Conservation (phyloP, 1,140 invertebrate species). For the Cataglyphis hispanica region DNA sequence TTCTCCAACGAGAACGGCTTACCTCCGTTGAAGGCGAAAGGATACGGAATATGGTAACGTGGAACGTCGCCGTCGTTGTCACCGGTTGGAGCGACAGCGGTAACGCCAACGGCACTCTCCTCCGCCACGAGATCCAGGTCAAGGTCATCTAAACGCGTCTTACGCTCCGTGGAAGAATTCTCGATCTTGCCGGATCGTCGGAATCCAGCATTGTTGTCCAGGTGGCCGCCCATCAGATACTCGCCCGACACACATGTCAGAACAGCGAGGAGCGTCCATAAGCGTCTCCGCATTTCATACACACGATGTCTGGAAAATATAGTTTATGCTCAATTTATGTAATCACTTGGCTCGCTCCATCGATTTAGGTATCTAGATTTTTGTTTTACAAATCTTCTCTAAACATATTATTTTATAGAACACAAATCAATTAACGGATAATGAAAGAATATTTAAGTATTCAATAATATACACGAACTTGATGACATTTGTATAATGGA, state of each 20-base stretch:
- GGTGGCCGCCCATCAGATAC: slow-evolving; percentile 78
- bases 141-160: slow-evolving; percentile 75
- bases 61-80: slow-evolving; percentile 61
- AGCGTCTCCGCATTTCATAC: slow-evolving; percentile 28
- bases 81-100: background rate
- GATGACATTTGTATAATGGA: background rate
- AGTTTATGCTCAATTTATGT: background rate
- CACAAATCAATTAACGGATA: background rate
- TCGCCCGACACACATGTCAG: slow-evolving; percentile 49
- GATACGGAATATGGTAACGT: slow-evolving; percentile 80
- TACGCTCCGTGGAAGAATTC: slow-evolving; percentile 69
- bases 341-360: background rate
- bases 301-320: slow-evolving; percentile 16
- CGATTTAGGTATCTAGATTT: background rate
- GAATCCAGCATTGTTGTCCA: slow-evolving; percentile 74
- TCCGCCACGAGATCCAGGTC: slow-evolving; percentile 81
- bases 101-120: slow-evolving; percentile 74
- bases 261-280: slow-evolving; percentile 43
- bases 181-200: slow-evolving; percentile 60
- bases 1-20: slow-evolving; percentile 91
- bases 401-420: background rate
- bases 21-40: slow-evolving; percentile 89
- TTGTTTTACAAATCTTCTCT: background rate
- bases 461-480: too few species aligned
- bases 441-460: too few species aligned